Conservation (phyloP, 2,113 vertebrate species). For the Paramormyrops kingsleyae region DNA sequence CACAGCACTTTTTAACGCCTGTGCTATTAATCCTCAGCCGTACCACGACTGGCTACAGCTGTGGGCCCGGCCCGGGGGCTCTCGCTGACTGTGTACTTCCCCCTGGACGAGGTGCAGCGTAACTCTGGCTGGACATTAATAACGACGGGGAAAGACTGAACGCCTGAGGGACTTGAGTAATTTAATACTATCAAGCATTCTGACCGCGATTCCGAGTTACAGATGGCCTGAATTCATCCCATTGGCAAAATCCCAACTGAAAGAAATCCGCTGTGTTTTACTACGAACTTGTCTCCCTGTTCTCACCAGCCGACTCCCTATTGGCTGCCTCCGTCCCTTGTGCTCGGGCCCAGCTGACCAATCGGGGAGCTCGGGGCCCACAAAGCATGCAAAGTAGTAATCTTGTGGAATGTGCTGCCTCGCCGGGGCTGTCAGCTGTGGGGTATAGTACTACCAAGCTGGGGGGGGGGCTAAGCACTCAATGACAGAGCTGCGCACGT, state of each 20-base stretch:
- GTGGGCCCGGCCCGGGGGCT: constrained; percentile 30
- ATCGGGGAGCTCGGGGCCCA: constrained; percentile 49
- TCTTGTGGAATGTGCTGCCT: constrained; percentile 66
- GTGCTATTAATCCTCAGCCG: background rate
- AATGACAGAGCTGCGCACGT: constrained; percentile 45
- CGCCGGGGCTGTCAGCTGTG: constrained; percentile 64
- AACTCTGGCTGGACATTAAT: constrained; percentile 24
- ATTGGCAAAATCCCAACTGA: constrained; percentile 29
- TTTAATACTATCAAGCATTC: background rate
- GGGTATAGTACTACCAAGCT: constrained; percentile 56
- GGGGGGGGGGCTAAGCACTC: constrained; percentile 28
- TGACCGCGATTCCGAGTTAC: background rate
- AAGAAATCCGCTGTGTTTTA: constrained; percentile 41
- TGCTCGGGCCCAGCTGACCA: constrained; percentile 58
- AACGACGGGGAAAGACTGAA: background rate
- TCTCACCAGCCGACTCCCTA: constrained; percentile 51
- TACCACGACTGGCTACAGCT: constrained; percentile 29
- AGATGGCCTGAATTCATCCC: background rate
- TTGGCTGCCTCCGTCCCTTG: constrained; percentile 52
- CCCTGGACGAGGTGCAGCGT: constrained; percentile 44
- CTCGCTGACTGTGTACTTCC: constrained; percentile 46
- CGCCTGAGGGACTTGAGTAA: background rate
- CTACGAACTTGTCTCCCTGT: constrained; percentile 52
- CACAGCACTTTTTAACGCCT: background rate
- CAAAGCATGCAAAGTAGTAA: constrained; percentile 70